Conservation (phyloP, 2,888 invertebrate genomes). For the Eupithecia dodoneata region DNA sequence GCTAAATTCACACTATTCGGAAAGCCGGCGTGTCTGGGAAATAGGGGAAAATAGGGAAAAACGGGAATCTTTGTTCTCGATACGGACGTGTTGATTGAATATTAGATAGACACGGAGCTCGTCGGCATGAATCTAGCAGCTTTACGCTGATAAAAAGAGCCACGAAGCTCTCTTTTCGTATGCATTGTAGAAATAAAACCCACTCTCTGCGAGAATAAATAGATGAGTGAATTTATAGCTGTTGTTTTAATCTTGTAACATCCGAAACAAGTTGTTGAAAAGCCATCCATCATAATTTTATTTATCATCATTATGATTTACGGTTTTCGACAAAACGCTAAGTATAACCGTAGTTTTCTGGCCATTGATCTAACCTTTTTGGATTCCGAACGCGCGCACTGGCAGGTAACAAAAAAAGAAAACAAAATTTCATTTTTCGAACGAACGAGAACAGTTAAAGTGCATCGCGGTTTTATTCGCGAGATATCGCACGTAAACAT, state of each 20-base stretch:
- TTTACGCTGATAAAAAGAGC: not conserved
- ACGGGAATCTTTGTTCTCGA: conserved; percentile 40
- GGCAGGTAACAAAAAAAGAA: conserved; percentile 31
- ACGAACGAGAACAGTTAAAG: conserved; percentile 57
- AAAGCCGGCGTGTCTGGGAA: conserved; percentile 34
- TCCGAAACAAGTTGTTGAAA: conserved; percentile 23
- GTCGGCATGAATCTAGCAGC: conserved; percentile 3
- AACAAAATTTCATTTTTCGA: conserved; percentile 60
- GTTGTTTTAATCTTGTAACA: not conserved
- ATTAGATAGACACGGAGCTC: conserved; percentile 35
- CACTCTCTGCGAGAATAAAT: not conserved
- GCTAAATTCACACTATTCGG: conserved; percentile 64
- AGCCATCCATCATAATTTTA: conserved; percentile 18
- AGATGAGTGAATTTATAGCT: not conserved
- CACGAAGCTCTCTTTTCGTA: not conserved
- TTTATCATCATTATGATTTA: conserved; percentile 9
- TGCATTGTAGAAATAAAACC: conserved; percentile 7
- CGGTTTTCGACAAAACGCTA: conserved; percentile 5
- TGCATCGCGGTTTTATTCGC: conserved; percentile 63
- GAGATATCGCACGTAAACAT: conserved; percentile 74
- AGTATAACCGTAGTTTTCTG: conserved; percentile 8
- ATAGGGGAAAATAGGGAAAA: conserved; percentile 50
- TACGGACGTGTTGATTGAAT: conserved; percentile 43
- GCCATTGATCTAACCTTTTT: conserved; percentile 25
- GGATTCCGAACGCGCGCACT: conserved; percentile 22